Percentiles rank a stretch among this genome's conserved stretches.
These are phyloP conservation scores for Ridgeia piscesae DNA, from an alignment of 1,140 invertebrate genomes.

Conservation along the genomic window DNA sequence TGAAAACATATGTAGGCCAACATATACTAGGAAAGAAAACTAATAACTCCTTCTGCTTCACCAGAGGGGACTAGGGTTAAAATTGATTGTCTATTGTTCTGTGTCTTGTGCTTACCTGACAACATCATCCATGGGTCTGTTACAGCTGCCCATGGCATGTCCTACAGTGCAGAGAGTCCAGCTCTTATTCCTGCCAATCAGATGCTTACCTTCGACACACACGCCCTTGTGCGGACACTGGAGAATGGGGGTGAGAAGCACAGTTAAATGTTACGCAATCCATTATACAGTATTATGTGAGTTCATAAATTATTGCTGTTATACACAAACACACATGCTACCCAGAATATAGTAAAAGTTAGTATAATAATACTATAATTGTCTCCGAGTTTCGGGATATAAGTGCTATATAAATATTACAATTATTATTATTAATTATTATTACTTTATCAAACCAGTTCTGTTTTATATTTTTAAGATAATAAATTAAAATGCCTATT, in stretches of 20 bases:
- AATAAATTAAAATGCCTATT: not conserved
- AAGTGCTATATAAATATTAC: not conserved
- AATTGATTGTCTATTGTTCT: not conserved
- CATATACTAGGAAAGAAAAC: not conserved
- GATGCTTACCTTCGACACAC: constrained; percentile 30
- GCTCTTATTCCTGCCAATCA: constrained; percentile 13
- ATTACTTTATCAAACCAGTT: not conserved
- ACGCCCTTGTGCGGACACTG: constrained; percentile 26
- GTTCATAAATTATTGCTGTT: not conserved
- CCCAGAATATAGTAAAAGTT: too few relatives aligned
- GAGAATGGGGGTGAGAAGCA: constrained; percentile 16
- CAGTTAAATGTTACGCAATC: not conserved
- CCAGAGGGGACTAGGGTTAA: not conserved
- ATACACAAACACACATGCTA: too few relatives aligned
- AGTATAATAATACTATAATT: too few relatives aligned
- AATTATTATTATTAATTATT: not conserved
- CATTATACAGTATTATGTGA: not conserved
- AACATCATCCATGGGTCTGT: not conserved
- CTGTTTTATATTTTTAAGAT: not conserved
- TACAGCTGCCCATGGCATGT: constrained; percentile 7
- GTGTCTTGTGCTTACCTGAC: not conserved
- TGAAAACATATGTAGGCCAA: too few relatives aligned
- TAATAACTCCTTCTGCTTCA: not conserved
- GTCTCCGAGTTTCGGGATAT: not conserved
- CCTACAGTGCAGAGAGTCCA: constrained; percentile 13